Evolutionary conservation across 2,113 vertebrate species (phyloP).

Genomic region (Daphoenositta chrysoptera): DNA sequence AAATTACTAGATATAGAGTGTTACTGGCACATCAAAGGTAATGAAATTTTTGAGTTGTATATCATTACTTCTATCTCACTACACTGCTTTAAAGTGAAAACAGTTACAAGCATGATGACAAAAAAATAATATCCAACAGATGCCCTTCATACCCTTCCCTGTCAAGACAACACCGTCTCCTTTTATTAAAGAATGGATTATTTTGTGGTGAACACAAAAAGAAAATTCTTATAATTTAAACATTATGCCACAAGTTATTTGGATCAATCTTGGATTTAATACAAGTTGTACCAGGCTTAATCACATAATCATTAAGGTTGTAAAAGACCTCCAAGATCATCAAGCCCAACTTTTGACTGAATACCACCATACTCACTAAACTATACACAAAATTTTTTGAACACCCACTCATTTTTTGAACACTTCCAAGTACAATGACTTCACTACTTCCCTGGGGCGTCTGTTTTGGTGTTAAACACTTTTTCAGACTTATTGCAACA

Average conservation of each 20-base stretch:
- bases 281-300: neutral
- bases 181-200: neutral
- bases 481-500: neutral
- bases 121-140: neutral
- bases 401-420: neutral
- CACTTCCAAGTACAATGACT: neutral
- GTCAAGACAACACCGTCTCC: neutral
- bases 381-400: neutral
- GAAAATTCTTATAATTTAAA: neutral
- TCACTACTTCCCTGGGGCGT: neutral
- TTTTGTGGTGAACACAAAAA: neutral
- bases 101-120: neutral
- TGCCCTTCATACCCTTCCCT: neutral
- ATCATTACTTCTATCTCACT: neutral
- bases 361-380: neutral
- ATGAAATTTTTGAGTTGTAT: neutral
- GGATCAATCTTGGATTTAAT: neutral
- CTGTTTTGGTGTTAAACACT: neutral
- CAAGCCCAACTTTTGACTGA: neutral
- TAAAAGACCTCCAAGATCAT: neutral
- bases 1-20: neutral
- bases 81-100: neutral
- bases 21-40: neutral
- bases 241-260: neutral
- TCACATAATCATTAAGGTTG: neutral